A percentile compares a stretch with the other conserved stretches of the same genome.
Evolutionary conservation across 2,888 invertebrate genomes (phyloP).

Genomic region (Melikaiella ostensackeni): DNA sequence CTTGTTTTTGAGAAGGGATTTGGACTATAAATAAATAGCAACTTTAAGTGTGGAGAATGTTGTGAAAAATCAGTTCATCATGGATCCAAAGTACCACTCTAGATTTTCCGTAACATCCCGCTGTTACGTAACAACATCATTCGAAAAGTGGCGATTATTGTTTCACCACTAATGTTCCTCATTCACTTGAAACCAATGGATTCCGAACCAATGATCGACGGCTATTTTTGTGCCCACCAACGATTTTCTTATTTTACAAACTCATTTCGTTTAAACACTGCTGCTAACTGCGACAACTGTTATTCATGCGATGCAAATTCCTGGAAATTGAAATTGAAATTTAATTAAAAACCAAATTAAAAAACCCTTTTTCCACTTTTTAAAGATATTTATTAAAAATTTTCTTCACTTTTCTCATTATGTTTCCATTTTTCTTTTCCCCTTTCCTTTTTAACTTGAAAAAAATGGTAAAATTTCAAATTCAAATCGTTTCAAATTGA

Average conservation of each 20-base stretch:
- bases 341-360: neutral
- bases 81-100: neutral
- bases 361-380: no score
- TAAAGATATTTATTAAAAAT: no score
- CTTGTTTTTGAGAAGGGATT: neutral
- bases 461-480: no score
- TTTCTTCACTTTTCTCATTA: no score
- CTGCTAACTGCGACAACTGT: neutral
- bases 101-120: neutral
- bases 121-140: neutral
- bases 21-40: neutral
- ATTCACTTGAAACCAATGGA: constrained; percentile 14
- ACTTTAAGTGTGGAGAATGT: neutral
- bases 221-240: constrained; percentile 20
- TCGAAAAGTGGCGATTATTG: constrained; percentile 7
- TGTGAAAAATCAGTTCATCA: neutral
- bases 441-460: no score
- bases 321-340: neutral
- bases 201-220: constrained; percentile 35
- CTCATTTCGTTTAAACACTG: constrained; percentile 1
- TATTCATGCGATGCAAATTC: constrained; percentile 6
- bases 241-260: constrained; percentile 21
- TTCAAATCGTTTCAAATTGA: no score
- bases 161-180: constrained; percentile 12
- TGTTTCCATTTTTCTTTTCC: no score